phyloP scores from a whole-genome alignment of 2,888 invertebrate genomes.

The Leucophenga montana region DNA sequence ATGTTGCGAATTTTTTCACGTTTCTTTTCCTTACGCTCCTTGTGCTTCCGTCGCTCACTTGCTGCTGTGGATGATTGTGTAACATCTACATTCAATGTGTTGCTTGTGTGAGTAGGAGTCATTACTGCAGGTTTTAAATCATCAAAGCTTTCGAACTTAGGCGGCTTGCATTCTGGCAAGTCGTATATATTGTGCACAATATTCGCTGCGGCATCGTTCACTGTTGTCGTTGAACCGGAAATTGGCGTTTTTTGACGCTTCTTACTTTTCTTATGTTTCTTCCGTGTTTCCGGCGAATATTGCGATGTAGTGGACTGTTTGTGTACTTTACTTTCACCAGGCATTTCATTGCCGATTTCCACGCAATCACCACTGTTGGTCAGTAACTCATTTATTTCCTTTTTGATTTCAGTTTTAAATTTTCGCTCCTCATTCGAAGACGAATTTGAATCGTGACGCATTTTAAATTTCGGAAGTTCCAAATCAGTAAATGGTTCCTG shows the following conservation, averaged over 20 bases:
- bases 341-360: conserved; percentile 34
- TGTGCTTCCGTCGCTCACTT: conserved; percentile 70
- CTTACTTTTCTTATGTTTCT: conserved; percentile 89
- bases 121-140: conserved; percentile 74
- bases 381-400: conserved; percentile 59
- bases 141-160: conserved; percentile 73
- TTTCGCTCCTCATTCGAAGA: conserved; percentile 75
- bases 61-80: conserved; percentile 15
- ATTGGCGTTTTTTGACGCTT: conserved; percentile 80
- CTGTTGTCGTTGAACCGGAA: conserved; percentile 27
- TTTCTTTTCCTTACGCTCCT: conserved; percentile 72
- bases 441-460: conserved; percentile 55
- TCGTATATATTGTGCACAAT: conserved; percentile 37
- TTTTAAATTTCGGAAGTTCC: conserved; percentile 57
- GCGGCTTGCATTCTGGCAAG: conserved; percentile 45
- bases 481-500: conserved; percentile 74
- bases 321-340: conserved; percentile 46
- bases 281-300: conserved; percentile 77
- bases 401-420: conserved; percentile 65
- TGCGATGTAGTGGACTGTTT: conserved; percentile 25
- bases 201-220: conserved; percentile 30
- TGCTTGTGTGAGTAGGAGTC: conserved; percentile 17
- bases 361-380: not conserved
- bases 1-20: conserved; percentile 68
- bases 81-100: conserved; percentile 26